phyloP scores from a whole-genome alignment of 1,140 invertebrate genomes.

The Bombus waltoni region DNA sequence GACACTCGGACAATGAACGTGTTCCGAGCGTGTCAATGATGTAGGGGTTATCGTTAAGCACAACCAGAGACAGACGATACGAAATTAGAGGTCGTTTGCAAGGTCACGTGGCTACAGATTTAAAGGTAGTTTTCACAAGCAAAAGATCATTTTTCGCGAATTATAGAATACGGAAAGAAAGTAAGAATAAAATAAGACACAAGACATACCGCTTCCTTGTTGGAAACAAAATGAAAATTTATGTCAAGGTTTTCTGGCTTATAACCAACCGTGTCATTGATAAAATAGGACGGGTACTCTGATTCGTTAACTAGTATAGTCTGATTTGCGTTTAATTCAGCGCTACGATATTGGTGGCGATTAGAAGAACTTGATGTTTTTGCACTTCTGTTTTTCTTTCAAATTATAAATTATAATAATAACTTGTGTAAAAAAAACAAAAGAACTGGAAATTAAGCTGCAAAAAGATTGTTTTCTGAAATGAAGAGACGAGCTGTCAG shows the following conservation, averaged over 20 bases:
- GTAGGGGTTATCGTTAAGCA: constrained; percentile 25
- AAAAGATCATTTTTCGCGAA: background rate
- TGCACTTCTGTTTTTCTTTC: background rate
- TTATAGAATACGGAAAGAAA: background rate
- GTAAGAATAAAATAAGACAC: background rate
- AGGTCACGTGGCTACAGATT: constrained; percentile 74
- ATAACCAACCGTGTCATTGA: constrained; percentile 15
- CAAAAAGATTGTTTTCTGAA: background rate
- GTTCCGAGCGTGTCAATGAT: constrained; percentile 22
- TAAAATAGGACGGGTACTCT: background rate
- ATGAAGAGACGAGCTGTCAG: background rate
- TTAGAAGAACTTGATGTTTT: background rate
- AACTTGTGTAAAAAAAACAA: background rate
- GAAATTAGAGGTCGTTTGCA: constrained; percentile 79
- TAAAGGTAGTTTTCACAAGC: constrained; percentile 33
- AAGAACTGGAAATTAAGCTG: background rate
- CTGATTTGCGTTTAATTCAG: constrained; percentile 1
- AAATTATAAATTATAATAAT: background rate
- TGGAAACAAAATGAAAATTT: background rate
- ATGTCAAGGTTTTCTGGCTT: background rate
- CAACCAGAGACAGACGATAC: constrained; percentile 34
- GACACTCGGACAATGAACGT: constrained; percentile 20
- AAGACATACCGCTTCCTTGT: background rate
- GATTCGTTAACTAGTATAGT: constrained; percentile 5
- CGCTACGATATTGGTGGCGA: constrained; percentile 3